Evolutionary conservation across 2,113 vertebrate species (phyloP), one percentile per base, ranked within the genome.

Genomic region (Sturnira hondurensis): DNA sequence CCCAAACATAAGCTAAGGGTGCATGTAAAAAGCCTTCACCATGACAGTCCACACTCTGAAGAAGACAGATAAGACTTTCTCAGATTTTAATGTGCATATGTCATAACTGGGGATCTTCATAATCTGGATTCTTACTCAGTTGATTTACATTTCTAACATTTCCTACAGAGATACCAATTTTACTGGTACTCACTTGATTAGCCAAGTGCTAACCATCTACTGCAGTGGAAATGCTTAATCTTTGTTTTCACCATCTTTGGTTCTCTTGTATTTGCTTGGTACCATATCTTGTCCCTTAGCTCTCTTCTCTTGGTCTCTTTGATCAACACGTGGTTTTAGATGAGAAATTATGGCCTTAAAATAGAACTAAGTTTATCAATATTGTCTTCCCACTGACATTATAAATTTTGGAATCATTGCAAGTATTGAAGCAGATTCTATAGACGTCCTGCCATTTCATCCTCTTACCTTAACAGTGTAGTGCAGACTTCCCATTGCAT

Each of bases 241-340:
- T 87, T 92, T 82, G 45, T 52, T 89, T 92, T 82, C 13, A 94
- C 54, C 36, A 65, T 89, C n/a, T 86, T 7, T 67, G 9, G 24
- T 92, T 95, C 47, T 73, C 45, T 85, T 67, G 50, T 81, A 19
- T 94, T 86, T 90, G 15, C 65, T 87, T 89, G 43, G 5, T 81
- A 87, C 50, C 11, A 43, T 52, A 86, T 71, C 28, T 92, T 84
- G 61, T 1, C 19, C 67, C 28, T 94, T 43, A 76, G 4, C 76
- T 91, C 33, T 89, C 36, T 95, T 86, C 73, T 88, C 17, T 95
- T 36, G 17, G 15, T 91, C 50, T 12, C 26, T 86, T 83, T 92
- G 45, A 52, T 41, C 76, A 92, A 24, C 20, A 94, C 9, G 33
- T 92, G 45, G 82, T 84, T 94, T 94, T 89, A 94, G 52, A 73